phyloP scores from a whole-genome alignment of 2,113 vertebrate species.

The Gambusia holbrooki region DNA sequence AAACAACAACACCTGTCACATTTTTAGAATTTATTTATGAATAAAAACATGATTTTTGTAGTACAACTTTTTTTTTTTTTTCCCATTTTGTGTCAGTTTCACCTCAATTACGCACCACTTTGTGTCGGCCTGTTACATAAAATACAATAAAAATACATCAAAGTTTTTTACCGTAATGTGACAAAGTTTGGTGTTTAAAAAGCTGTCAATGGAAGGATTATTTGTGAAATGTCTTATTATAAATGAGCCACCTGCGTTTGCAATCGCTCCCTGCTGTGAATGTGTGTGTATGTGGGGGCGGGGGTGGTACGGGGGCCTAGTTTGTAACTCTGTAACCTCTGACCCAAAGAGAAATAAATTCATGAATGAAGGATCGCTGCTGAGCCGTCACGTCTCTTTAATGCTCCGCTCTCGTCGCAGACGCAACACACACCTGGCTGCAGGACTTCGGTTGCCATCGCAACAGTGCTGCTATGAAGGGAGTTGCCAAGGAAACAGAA shows the following conservation, averaged over 20 bases:
- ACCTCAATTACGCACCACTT: not conserved
- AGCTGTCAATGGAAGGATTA: constrained; percentile 11
- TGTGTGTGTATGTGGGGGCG: constrained; percentile 28
- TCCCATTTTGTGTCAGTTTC: not conserved
- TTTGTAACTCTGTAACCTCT: constrained; percentile 66
- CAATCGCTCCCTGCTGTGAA: constrained; percentile 34
- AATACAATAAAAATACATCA: not conserved
- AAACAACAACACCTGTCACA: not conserved
- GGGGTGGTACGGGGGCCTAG: no score
- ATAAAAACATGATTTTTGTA: not conserved
- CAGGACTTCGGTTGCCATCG: constrained; percentile 73
- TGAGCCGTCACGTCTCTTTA: constrained; percentile 39
- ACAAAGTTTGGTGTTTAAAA: constrained; percentile 8
- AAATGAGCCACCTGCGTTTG: constrained; percentile 24
- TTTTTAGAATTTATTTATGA: not conserved
- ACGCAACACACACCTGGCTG: constrained; percentile 65
- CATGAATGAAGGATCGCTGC: constrained; percentile 56
- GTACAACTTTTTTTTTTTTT: not conserved
- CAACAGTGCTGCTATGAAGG: constrained; percentile 71
- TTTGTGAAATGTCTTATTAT: constrained; percentile 35
- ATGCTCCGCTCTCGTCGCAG: constrained; percentile 50
- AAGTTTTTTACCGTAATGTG: not conserved
- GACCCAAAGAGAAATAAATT: constrained; percentile 71
- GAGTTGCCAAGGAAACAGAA: constrained; percentile 73
- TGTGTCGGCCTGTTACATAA: not conserved